Base-by-base conservation (phyloP, 2,797 vertebrate species). In the Chrosomus eos region DNA sequence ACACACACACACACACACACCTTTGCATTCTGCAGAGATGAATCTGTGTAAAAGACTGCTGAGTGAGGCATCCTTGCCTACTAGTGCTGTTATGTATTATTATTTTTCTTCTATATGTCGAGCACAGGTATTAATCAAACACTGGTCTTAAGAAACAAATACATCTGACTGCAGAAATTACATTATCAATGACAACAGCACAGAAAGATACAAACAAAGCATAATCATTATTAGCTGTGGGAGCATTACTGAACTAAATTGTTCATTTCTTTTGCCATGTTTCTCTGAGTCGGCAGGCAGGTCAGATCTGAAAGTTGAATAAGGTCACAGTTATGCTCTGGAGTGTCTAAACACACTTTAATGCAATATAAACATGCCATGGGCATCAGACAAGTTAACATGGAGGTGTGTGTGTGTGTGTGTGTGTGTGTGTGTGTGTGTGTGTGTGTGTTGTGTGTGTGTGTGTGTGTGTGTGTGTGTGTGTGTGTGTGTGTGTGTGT, bases 291-390 rank as follows among this genome's bases (percentile, higher is more conserved):
- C 0, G 5, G 36, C 18, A 31, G 67, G n/a, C 67, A 81, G 80
- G 80, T 81, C 79, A 38, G 33, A 70, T 68, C 18, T 70, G 14
- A 81, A 80, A 68, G 64, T 67, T 68, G 45, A 80, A 18, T 68
- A 53, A 80, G 78, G 64, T 51, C 28, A 33, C 11, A 67, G 33
- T 33, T 36, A 80, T 51, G 48, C 51, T 60, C 36, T 45, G 7
- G 4, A 48, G 40, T 62, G 70, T 82, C 70, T 82, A 73, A 74
- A 73, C 40, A 13, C 8, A 19, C 23, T 82, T 74, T 82, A 9
- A 64, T 64, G 40, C 21, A 45, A 51, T 38, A 74, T 33, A 68
- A 67, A 67, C 9, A 40, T 64, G 70, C 38, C 38, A 58, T 71
- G 64, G 8, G 38, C 55, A 38, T 26, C 36, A 64, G 28, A 51